A percentile compares a stretch with the other conserved stretches of the same genome.
phyloP scores from a whole-genome alignment of 2,888 invertebrate genomes.

The Pyrocoelia pectoralis region DNA sequence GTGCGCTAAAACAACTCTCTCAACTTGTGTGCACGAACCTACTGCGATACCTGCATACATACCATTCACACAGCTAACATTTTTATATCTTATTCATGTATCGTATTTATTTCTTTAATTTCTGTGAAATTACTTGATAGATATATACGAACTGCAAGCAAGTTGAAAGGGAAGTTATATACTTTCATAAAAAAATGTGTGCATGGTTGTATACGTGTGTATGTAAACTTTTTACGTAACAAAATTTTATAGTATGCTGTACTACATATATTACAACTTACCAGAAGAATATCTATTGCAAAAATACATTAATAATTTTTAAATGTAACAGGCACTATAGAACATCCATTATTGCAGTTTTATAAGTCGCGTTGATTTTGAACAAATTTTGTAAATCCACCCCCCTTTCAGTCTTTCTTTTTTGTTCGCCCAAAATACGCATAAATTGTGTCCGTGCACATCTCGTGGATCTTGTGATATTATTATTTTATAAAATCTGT shows the following conservation, averaged over 20 bases:
- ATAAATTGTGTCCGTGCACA: constrained; percentile 28
- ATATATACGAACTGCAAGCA: constrained; percentile 31
- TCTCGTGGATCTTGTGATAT: constrained; percentile 37
- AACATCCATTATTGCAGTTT: constrained; percentile 29
- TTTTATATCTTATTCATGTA: constrained; percentile 20
- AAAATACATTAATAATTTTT: constrained; percentile 41
- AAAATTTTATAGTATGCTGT: constrained; percentile 49
- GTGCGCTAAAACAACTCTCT: constrained; percentile 50
- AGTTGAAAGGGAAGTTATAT: constrained; percentile 34
- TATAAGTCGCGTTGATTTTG: constrained; percentile 27
- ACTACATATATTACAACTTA: constrained; percentile 52
- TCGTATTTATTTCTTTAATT: constrained; percentile 38
- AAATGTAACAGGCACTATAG: constrained; percentile 38
- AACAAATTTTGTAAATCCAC: constrained; percentile 27
- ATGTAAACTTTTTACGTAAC: constrained; percentile 46
- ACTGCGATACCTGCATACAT: constrained; percentile 34
- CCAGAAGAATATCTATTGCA: constrained; percentile 41
- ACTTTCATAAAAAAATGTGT: constrained; percentile 37
- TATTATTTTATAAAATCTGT: constrained; percentile 45
- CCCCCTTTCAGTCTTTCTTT: constrained; percentile 18
- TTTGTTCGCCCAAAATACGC: too few species aligned
- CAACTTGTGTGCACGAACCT: constrained; percentile 33
- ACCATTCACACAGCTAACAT: constrained; percentile 28
- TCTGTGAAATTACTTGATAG: constrained; percentile 38
- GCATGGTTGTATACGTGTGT: constrained; percentile 38